Conservation (phyloP, 2,113 vertebrate genomes). For the Lepidothrix coronata region DNA sequence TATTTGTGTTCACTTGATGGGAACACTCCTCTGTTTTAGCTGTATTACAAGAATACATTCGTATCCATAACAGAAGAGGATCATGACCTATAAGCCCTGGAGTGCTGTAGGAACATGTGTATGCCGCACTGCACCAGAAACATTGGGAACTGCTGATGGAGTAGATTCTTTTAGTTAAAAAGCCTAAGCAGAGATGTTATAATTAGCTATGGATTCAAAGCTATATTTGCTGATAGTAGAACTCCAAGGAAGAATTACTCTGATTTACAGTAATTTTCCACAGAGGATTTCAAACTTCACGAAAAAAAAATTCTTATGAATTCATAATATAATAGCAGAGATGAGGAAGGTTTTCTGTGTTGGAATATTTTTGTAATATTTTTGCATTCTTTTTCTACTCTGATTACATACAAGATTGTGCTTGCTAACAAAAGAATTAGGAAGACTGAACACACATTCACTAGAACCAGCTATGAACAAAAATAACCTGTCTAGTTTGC, state of each 20-base stretch:
- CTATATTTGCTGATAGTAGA: background rate
- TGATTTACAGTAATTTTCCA: conserved; percentile 22
- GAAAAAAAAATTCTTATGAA: background rate
- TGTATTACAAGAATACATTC: background rate
- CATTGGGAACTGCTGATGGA: background rate
- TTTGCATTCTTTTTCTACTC: background rate
- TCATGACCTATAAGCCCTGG: conserved; percentile 35
- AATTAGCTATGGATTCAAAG: conserved; percentile 33
- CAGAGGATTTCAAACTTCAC: background rate
- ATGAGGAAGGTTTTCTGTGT: background rate
- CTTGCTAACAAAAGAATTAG: background rate
- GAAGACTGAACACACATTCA: background rate
- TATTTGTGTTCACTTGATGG: background rate
- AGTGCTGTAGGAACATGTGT: conserved; percentile 11
- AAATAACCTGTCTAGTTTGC: background rate
- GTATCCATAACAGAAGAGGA: background rate
- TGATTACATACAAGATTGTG: background rate
- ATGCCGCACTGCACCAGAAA: background rate
- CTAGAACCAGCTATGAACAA: background rate
- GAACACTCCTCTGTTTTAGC: background rate
- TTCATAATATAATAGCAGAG: background rate
- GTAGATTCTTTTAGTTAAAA: background rate
- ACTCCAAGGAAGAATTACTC: background rate
- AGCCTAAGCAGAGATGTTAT: background rate
- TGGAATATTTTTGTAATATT: background rate